Evolutionary conservation across 92 coral and sea anemone species (phyloP), one percentile per base, ranked within the genome.

Genomic region (Hydrozoanthus gracilis): DNA sequence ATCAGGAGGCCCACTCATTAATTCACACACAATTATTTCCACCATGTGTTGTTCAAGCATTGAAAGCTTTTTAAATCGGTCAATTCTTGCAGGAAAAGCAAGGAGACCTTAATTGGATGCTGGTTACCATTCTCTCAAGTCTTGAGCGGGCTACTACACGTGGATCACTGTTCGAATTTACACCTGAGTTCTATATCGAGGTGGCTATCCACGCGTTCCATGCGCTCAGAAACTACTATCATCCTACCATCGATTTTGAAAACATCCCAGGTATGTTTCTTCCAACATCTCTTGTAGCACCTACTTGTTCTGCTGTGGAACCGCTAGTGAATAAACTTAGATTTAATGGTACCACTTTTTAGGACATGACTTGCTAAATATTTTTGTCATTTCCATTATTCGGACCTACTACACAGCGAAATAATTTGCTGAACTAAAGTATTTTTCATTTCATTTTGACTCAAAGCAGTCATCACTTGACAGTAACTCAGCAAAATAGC

Each of bases 171-270:
- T 96, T 96, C 51, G 99, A 96, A 77, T 96, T 96, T 87, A 88
- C 92, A 20, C 99, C 99, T 49, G 99, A 95, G 89, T 91, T 96
- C 58, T 96, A 96, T 89, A 84, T 96, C 78, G 99, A 96, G 51
- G 94, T 93, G 61, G 98, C 98, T 18, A 90, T 92, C 86, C 95
- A 95, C 83, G 94, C 96, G 15, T 96, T 95, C 60, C 96, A 95
- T 77, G 98, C 95, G 18, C 91, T 96, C 44, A 88, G 98, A 62
- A 95, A 91, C 86, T 94, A 93, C 69, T 96, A 93, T 64, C 96
- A 95, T 66, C 98, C 99, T 0, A 95, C 98, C 3, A 91, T 89
- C 7, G 88, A 88, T 66, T 96, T 96, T 83, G 71, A 58, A 67
- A 93, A 95, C 14, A 87, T 96, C 6, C 92, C 98, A 90, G 99